These are phyloP conservation scores for Diprion similis DNA, from an alignment of 1,140 invertebrate genomes.

Conservation along the genomic window DNA sequence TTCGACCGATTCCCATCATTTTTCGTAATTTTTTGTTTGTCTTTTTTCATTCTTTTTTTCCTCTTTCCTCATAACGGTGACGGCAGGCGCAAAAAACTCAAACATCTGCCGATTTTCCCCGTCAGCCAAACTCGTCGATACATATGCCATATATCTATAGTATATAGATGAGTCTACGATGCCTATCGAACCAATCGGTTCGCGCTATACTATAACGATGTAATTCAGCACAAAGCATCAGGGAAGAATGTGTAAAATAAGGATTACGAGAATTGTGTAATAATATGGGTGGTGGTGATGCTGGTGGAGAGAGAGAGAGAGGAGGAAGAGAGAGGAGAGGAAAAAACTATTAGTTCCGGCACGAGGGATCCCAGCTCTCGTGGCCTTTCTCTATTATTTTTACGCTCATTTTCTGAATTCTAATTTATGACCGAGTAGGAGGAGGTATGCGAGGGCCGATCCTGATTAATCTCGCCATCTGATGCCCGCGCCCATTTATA, in stretches of 20 bases:
- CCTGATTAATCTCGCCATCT: constrained; percentile 2
- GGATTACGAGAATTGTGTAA: too few species aligned
- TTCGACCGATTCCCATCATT: too few species aligned
- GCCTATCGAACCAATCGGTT: constrained; percentile 51
- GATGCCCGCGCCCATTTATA: neutral
- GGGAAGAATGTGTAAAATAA: too few species aligned
- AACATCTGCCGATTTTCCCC: constrained; percentile 41
- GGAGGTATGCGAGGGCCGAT: neutral
- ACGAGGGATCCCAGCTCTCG: too few species aligned
- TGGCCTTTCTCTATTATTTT: too few species aligned
- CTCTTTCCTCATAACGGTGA: neutral
- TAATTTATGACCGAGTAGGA: constrained; percentile 27
- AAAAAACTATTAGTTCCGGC: neutral
- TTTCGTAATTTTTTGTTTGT: neutral
- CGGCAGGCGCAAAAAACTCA: neutral
- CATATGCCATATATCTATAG: neutral
- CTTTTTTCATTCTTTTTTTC: constrained; percentile 1
- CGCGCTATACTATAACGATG: constrained; percentile 19
- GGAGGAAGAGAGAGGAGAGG: neutral
- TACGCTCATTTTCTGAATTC: constrained; percentile 23
- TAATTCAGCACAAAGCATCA: too few species aligned
- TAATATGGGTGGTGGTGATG: neutral
- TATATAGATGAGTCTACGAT: constrained; percentile 44
- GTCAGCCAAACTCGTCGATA: neutral
- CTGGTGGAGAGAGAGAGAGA: neutral